A percentile compares a stretch with the other conserved stretches of the same genome.
phyloP scores from a whole-genome alignment of 2,888 invertebrate species.

The Lathronympha strigana region DNA sequence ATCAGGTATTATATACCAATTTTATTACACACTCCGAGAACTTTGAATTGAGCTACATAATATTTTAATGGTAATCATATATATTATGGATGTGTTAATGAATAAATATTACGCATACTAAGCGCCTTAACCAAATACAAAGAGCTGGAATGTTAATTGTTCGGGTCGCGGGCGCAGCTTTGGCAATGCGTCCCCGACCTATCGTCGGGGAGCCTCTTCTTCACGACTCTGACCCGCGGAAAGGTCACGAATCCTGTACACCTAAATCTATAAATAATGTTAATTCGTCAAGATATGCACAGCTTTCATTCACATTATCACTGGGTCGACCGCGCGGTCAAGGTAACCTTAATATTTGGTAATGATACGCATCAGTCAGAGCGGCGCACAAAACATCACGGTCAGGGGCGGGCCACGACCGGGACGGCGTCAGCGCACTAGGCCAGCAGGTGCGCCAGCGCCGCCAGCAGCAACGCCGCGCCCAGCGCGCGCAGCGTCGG shows the following conservation, averaged over 20 bases:
- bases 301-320: constrained; percentile 78
- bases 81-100: constrained; percentile 42
- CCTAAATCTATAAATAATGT: constrained; percentile 46
- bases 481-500: constrained; percentile 61
- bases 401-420: constrained; percentile 53
- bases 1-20: constrained; percentile 34
- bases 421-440: constrained; percentile 57
- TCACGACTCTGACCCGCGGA: constrained; percentile 57
- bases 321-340: constrained; percentile 73
- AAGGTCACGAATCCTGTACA: constrained; percentile 58
- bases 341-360: constrained; percentile 83
- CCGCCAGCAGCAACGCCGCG: constrained; percentile 63
- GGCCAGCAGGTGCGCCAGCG: constrained; percentile 70
- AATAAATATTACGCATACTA: constrained; percentile 42
- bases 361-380: constrained; percentile 73
- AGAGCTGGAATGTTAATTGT: constrained; percentile 75
- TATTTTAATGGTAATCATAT: constrained; percentile 30
- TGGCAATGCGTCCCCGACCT: constrained; percentile 76
- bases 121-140: constrained; percentile 52
- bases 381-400: constrained; percentile 60
- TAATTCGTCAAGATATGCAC: constrained; percentile 60
- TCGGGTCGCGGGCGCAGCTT: constrained; percentile 59
- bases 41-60: constrained; percentile 34
- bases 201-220: constrained; percentile 68
- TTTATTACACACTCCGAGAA: constrained; percentile 31